A percentile compares a stretch with the other conserved stretches of the same genome.
Conservation (phyloP, 2,113 vertebrate species). For the Hippocampus zosterae region DNA sequence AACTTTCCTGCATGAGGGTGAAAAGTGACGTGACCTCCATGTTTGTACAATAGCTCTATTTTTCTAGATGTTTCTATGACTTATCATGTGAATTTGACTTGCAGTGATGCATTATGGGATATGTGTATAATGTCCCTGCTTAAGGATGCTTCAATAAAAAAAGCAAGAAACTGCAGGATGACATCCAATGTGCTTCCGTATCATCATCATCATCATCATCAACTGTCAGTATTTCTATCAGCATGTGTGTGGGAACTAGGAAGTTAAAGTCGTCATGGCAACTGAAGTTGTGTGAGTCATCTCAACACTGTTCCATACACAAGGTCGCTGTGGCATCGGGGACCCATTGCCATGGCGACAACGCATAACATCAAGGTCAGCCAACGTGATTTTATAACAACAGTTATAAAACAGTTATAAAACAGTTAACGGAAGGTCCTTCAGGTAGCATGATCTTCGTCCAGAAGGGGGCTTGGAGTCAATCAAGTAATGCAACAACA, state of each 20-base stretch:
- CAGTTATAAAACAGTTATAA: no score
- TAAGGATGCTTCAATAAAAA: conserved; percentile 55
- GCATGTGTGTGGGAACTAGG: not conserved
- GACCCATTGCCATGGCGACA: not conserved
- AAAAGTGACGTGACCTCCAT: conserved; percentile 19
- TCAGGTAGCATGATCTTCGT: not conserved
- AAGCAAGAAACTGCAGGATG: conserved; percentile 7
- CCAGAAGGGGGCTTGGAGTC: not conserved
- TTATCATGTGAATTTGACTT: conserved; percentile 37
- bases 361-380: not conserved
- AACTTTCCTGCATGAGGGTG: conserved; percentile 8
- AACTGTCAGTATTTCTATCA: not conserved
- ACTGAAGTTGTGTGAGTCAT: conserved; percentile 22
- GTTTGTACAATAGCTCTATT: conserved; percentile 61
- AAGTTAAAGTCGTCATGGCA: conserved; percentile 24
- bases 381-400: not conserved
- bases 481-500: not conserved
- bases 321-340: not conserved
- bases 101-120: conserved; percentile 36
- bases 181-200: not conserved
- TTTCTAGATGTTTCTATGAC: conserved; percentile 49
- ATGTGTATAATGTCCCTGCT: conserved; percentile 46
- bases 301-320: not conserved
- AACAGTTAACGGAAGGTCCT: no score
- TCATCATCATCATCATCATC: not conserved